Conservation (phyloP, 2,888 invertebrate species). For the Noctua janthina region DNA sequence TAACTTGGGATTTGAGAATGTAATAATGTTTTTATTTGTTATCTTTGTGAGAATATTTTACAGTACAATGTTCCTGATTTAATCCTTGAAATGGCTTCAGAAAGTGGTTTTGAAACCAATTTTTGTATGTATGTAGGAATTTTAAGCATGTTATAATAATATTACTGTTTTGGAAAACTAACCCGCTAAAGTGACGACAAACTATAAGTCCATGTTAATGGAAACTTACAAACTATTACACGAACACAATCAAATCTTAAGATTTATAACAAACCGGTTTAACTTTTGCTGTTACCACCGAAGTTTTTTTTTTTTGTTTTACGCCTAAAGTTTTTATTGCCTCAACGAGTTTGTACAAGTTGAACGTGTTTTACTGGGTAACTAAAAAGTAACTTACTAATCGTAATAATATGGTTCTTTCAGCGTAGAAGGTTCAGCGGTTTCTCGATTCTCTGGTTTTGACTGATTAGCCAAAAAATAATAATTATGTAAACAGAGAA, state of each 20-base stretch:
- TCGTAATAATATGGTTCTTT: not conserved
- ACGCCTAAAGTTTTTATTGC: constrained; percentile 61
- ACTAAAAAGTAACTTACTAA: constrained; percentile 19
- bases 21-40: not conserved
- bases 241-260: constrained; percentile 33
- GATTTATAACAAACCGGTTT: constrained; percentile 48
- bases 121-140: not conserved
- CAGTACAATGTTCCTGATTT: not conserved
- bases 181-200: not conserved
- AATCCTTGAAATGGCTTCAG: not conserved
- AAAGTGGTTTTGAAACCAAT: not conserved
- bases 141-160: not conserved
- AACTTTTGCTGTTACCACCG: constrained; percentile 48
- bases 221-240: constrained; percentile 11
- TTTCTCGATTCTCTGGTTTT: not conserved
- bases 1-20: not conserved
- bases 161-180: not conserved
- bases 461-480: not conserved
- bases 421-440: not conserved
- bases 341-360: constrained; percentile 50
- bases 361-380: constrained; percentile 34
- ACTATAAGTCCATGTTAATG: not conserved
- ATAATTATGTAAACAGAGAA: not conserved
- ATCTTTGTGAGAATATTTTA: not conserved
- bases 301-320: constrained; percentile 59